These are phyloP conservation scores for Cossypha niveicapilla DNA, from an alignment of 2,797 vertebrate genomes.

Conservation along the genomic window DNA sequence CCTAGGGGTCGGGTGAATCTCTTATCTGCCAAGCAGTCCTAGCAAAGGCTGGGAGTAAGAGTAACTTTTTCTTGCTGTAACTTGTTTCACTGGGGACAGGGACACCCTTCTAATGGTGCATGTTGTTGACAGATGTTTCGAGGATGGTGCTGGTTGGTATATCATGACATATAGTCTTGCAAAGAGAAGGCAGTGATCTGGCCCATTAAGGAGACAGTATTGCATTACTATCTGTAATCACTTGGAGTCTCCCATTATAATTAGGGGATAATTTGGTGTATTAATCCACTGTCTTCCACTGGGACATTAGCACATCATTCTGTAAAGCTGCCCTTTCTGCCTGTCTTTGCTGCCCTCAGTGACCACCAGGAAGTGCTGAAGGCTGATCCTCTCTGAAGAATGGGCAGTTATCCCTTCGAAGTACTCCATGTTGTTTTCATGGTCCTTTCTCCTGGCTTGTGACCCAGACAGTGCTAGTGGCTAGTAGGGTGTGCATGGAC, in stretches of 20 bases:
- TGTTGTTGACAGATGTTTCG: not conserved
- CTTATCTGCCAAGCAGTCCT: not conserved
- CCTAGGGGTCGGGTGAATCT: not conserved
- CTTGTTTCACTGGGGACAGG: not conserved
- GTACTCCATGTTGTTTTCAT: not conserved
- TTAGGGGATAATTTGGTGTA: not conserved
- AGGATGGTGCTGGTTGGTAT: not conserved
- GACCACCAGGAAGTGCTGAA: not conserved
- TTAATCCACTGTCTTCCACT: not conserved
- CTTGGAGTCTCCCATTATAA: not conserved
- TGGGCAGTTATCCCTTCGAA: not conserved
- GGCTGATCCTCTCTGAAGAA: not conserved
- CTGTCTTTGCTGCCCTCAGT: not conserved
- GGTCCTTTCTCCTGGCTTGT: not conserved
- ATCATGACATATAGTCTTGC: not conserved
- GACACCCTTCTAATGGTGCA: not conserved
- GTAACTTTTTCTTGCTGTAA: not conserved
- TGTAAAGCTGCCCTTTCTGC: not conserved
- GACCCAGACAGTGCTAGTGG: not conserved
- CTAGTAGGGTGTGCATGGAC: not conserved
- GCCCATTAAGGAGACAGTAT: rapidly evolving
- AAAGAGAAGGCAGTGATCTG: not conserved
- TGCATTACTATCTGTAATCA: not conserved
- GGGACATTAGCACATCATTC: not conserved
- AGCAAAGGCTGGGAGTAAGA: not conserved